Evolutionary conservation across 1,140 invertebrate species (phyloP), one percentile per base, ranked within the genome.

Genomic region (Bicyclus anynana): DNA sequence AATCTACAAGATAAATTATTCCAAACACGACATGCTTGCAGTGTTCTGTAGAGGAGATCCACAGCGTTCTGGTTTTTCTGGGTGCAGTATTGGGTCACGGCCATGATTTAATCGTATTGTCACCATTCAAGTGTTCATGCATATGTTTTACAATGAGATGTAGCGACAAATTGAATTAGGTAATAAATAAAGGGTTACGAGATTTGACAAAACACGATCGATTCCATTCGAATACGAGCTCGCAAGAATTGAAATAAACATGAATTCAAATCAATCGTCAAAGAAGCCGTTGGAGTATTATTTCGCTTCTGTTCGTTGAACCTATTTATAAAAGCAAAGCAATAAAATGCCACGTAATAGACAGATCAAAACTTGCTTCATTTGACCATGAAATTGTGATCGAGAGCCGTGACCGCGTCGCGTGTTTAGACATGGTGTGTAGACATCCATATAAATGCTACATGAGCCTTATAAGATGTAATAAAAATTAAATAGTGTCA

Each of bases 291-390:
- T 46, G 18, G 42, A 46, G 21, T 20, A 0, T 38, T 35, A 16
- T 23, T 42, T n/a, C 21, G 33, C 52, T 60, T 44, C 55, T 60
- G 57, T 67, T 48, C 69, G 37, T 67, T 62, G 68, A 65, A 63
- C 65, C 58, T 63, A 54, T 59, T 62, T 64, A 51, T 66, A 65
- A 51, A 67, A 67, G 56, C 54, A 37, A 16, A 58, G 58, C 63
- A 69, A 69, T 71, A 69, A 67, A 73, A 46, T 65, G 55, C 59
- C 65, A 67, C 60, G 69, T 80, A 80, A 77, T 76, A 76, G 73
- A 78, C 71, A 73, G 67, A 81, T 83, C 74, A 79, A 79, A 44
- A 78, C 69, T 75, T 74, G 65, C 69, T 75, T 74, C 77, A 64
- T 81, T 80, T 86, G 77, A 74, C 77, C 77, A 74, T 77, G 77